These are phyloP conservation scores for Gyrodactylus salaris DNA, from an alignment of 1,140 invertebrate genomes.

Conservation along the genomic window DNA sequence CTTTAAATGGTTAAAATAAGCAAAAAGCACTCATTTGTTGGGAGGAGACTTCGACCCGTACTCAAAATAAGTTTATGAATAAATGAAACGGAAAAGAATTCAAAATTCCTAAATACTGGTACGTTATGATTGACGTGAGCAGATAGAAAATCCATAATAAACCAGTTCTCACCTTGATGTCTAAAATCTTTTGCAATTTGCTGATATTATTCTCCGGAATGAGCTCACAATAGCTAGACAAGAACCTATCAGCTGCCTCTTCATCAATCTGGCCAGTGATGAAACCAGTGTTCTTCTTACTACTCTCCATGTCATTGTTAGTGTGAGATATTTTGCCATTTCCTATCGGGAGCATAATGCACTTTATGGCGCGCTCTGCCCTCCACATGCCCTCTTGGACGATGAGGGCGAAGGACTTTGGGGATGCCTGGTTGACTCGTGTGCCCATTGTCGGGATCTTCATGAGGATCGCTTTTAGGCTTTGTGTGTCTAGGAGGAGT, in stretches of 20 bases:
- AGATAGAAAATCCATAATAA: too few species aligned
- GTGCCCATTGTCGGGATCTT: constrained; percentile 68
- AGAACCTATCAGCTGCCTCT: neutral
- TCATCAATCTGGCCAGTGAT: neutral
- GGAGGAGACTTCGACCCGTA: too few species aligned
- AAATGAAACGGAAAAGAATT: too few species aligned
- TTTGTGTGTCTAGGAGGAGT: constrained; percentile 76
- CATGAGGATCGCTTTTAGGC: constrained; percentile 69
- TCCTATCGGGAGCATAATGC: neutral
- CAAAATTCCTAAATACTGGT: too few species aligned
- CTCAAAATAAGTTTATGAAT: too few species aligned
- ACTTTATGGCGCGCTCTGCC: neutral
- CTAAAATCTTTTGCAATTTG: neutral
- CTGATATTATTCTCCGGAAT: neutral
- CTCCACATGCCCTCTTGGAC: neutral
- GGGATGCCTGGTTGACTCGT: constrained; percentile 24
- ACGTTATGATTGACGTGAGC: too few species aligned
- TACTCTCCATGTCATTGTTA: neutral
- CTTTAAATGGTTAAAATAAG: too few species aligned
- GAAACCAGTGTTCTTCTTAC: neutral
- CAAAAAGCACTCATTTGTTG: too few species aligned
- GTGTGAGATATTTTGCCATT: too few species aligned
- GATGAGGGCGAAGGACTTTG: neutral
- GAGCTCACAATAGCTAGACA: neutral
- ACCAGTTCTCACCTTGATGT: too few species aligned